These are phyloP conservation scores for Diaprepes abbreviatus DNA, from an alignment of 2,888 invertebrate species.

Conservation along the genomic window DNA sequence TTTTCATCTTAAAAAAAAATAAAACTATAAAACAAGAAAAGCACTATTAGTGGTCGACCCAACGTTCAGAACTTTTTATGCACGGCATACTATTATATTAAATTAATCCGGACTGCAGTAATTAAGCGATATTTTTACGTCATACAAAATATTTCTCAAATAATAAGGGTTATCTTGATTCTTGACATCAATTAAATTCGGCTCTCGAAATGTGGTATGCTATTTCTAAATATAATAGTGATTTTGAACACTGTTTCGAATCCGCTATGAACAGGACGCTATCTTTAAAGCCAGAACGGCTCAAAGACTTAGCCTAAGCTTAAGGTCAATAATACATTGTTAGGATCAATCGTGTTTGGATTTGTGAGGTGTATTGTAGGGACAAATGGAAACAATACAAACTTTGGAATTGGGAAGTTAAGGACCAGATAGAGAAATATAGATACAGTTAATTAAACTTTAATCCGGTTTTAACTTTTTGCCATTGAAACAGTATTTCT, in stretches of 20 bases:
- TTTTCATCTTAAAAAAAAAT: no score
- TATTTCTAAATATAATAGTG: slow-evolving; percentile 32
- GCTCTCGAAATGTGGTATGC: slow-evolving; percentile 5
- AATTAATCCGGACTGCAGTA: no score
- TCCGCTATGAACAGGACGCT: slow-evolving; percentile 33
- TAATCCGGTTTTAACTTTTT: not conserved
- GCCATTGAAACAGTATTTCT: no score
- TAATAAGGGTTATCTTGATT: no score
- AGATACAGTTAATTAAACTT: slow-evolving; percentile 11
- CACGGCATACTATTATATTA: no score
- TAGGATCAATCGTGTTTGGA: slow-evolving; percentile 42
- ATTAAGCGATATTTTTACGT: no score
- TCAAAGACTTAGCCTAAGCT: slow-evolving; percentile 41
- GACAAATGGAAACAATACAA: slow-evolving; percentile 29
- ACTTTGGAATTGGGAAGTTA: slow-evolving; percentile 31
- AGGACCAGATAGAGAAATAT: slow-evolving; percentile 32
- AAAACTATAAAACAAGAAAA: no score
- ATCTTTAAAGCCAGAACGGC: slow-evolving; percentile 41
- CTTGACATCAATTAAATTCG: slow-evolving; percentile 15
- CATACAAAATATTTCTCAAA: no score
- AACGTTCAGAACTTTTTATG: no score
- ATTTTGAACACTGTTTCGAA: slow-evolving; percentile 27
- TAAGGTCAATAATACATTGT: slow-evolving; percentile 49
- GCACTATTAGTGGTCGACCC: no score
- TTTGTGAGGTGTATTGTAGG: slow-evolving; percentile 42